Evolutionary conservation across 1,140 invertebrate genomes (phyloP), one percentile per base, ranked within the genome.

Genomic region (Papilio polytes): DNA sequence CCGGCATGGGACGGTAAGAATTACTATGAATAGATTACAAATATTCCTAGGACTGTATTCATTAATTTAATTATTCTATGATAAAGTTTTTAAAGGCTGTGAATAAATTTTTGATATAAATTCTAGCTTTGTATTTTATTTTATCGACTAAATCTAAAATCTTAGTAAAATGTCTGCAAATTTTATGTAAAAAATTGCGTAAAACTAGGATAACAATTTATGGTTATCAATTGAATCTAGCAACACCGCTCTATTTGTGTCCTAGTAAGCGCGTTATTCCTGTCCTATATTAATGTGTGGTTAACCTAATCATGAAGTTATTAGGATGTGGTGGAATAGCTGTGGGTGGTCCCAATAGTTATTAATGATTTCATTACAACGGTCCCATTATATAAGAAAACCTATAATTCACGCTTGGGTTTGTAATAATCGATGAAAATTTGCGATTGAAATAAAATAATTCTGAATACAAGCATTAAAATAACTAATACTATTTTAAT

Each of bases 1-100:
- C 80, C 53, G 80, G 74, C 46, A 51, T n/a, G 44, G 41, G 74
- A 76, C 20, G 74, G 74, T 74, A n/a, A 18, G 20, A 74, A 74
- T 22, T 72, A 15, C 36, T 74, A 22, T 74, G 31, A 46, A 36
- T 36, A 74, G 3, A 20, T 2, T 74, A 73, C 18, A 12, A 13
- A 20, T 56, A 56, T 56, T 56, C 18, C 2, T 56, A 56, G 53
- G 53, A 56, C 7, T 56, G 6, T 56, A 51, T 48, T 1, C 18
- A 56, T 20, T 56, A 20, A n/a, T 20, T 12, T 48, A 48, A 0
- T 13, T 48, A 9, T 12, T 48, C 4, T 48, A 13, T 48, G 12
- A 0, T 13, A 10, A 56, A n/a, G 6, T 56, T 56, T 56, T 56
- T n/a, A 53, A 56, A n/a, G 18, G 4, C 51, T 1, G 18, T 51